Base-by-base conservation (phyloP, 2,113 vertebrate genomes). In the Orcinus orca region DNA sequence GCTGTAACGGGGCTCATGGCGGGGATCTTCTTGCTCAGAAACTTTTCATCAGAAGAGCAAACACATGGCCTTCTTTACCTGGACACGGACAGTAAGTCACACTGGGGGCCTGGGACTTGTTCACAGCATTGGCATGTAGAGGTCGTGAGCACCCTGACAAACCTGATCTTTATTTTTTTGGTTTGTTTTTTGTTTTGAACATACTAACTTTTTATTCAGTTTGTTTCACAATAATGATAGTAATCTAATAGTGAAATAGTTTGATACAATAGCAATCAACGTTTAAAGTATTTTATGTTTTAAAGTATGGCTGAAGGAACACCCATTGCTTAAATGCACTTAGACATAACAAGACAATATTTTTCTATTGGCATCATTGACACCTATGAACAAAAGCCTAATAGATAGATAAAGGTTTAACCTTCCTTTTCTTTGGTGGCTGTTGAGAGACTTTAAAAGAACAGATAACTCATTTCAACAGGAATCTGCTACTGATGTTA, bases 401-500 rank as follows among this genome's bases (percentile, higher is more conserved):
- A 92, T 96, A 89, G 89, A 90, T 73, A 73, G 68, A 94, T 97
- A 84, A 65, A 97, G 95, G 9, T 33, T 97, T 67, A 93, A 96
- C 12, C 13, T 92, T 95, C 84, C 58, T 91, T 13, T 71, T 90
- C 96, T 97, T 98, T 98, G 96, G 97, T 98, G 97, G 65, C 67
- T 97, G 94, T 97, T 97, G 97, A 97, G 95, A 96, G 90, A 96
- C 96, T 97, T 98, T 98, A 87, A 97, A 98, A 96, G 92, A 94
- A 96, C 79, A 98, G 95, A 97, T 96, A 98, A 98, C 92, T 97
- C 93, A 96, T 97, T 98, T 96, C 96, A 97, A 95, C 95, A 97
- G 96, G 93, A 97, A 96, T 97, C 92, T 96, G 90, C 95, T 84
- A 82, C 70, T 95, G 94, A 97, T 96, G 95, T 96, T 97, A 95